Percentiles rank a stretch among this genome's conserved stretches.
Evolutionary conservation across 2,888 invertebrate genomes (phyloP).

Genomic region (Ectemnius cavifrons): DNA sequence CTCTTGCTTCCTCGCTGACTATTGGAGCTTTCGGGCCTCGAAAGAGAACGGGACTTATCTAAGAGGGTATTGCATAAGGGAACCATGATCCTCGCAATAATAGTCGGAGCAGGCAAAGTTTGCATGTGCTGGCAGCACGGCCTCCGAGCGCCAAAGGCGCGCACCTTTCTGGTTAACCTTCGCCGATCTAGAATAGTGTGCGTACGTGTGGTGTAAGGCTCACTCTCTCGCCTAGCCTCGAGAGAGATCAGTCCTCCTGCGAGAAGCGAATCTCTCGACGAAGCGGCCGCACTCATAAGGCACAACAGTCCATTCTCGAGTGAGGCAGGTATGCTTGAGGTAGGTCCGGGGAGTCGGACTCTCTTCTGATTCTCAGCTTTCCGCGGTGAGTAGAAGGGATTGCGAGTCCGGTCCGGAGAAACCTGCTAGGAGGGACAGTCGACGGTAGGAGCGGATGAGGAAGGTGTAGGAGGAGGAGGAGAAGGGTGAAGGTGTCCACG

Average conservation of each 20-base stretch:
- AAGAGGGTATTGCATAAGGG: no score
- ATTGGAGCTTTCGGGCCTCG: not conserved
- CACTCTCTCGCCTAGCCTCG: no score
- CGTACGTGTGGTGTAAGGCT: no score
- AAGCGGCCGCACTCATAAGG: conserved; percentile 27
- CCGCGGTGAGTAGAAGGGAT: conserved; percentile 8
- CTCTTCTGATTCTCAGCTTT: conserved; percentile 42
- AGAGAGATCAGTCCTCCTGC: not conserved
- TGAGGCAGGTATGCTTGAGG: conserved; percentile 56
- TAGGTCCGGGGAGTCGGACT: conserved; percentile 49
- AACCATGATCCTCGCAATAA: no score
- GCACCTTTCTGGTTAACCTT: conserved; percentile 1
- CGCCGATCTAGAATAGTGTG: not conserved
- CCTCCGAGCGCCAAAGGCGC: not conserved
- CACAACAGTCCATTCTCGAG: conserved; percentile 3
- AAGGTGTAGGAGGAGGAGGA: conserved; percentile 21
- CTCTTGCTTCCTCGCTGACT: not conserved
- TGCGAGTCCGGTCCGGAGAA: conserved; percentile 22
- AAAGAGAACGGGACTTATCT: not conserved
- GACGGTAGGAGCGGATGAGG: not conserved
- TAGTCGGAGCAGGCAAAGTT: not conserved
- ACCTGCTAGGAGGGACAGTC: conserved; percentile 9
- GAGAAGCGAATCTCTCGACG: not conserved
- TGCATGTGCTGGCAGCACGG: not conserved
- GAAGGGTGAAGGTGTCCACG: conserved; percentile 27